phyloP scores from a whole-genome alignment of 2,113 vertebrate species.

The Cephalopterus ornatus region DNA sequence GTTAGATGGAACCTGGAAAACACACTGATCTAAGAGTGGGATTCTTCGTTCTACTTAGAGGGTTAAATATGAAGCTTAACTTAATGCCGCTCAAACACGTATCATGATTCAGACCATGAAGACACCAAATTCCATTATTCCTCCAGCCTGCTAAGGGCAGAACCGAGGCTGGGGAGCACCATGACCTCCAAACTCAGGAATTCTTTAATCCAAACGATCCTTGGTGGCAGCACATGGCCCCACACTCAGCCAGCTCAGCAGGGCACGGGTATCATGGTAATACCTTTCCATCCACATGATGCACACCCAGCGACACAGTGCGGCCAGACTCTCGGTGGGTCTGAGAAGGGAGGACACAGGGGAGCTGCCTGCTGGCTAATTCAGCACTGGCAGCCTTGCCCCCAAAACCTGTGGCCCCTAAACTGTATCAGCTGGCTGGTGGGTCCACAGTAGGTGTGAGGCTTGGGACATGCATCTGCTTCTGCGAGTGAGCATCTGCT shows the following conservation, averaged over 20 bases:
- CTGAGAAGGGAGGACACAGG: background rate
- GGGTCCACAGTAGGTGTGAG: background rate
- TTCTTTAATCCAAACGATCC: background rate
- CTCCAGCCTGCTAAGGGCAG: background rate
- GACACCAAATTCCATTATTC: background rate
- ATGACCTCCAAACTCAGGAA: background rate
- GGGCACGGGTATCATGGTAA: accelerated
- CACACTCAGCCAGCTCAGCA: background rate
- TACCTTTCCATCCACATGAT: background rate
- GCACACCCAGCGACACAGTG: background rate
- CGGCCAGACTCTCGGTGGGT: background rate
- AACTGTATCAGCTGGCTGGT: background rate
- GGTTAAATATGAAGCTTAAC: background rate
- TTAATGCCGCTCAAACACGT: background rate
- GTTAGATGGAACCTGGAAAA: background rate
- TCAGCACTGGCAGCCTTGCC: background rate
- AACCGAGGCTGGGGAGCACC: background rate
- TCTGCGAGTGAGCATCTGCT: background rate
- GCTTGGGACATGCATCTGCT: background rate
- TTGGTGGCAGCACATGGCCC: background rate
- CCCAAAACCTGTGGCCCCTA: background rate
- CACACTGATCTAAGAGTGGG: background rate
- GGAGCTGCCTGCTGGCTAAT: background rate
- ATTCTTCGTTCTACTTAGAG: background rate
- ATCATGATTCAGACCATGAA: background rate